Conservation (phyloP, 2,113 vertebrate genomes). For the Dermatemys mawii region DNA sequence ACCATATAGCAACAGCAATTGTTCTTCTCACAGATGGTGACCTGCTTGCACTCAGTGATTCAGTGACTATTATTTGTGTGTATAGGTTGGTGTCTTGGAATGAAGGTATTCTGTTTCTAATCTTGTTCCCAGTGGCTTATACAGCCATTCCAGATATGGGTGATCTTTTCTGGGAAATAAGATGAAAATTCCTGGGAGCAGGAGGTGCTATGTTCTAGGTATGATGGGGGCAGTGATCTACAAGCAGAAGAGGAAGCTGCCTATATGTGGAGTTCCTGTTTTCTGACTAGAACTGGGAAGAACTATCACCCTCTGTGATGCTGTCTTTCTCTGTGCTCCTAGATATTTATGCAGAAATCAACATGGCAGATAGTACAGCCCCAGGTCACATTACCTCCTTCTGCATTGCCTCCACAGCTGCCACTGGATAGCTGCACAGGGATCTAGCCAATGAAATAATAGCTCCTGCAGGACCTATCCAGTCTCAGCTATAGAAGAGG, state of each 20-base stretch:
- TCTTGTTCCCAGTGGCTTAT: neutral
- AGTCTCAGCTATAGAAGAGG: neutral
- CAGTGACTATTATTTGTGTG: neutral
- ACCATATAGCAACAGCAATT: neutral
- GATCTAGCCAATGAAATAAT: neutral
- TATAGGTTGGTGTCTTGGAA: neutral
- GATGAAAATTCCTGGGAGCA: no score
- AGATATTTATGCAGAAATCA: neutral
- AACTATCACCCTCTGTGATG: neutral
- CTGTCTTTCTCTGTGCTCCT: neutral
- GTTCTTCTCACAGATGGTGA: neutral
- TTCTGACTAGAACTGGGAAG: neutral
- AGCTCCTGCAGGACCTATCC: neutral
- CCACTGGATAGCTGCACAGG: neutral
- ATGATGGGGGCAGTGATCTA: no score
- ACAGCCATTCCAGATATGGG: neutral
- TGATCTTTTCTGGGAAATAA: neutral
- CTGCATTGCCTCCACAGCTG: neutral
- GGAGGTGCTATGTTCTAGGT: no score
- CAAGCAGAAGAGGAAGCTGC: neutral
- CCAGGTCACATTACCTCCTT: neutral
- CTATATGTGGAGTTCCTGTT: neutral
- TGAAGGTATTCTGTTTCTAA: neutral
- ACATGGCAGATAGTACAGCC: neutral
- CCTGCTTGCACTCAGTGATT: neutral